Evolutionary conservation across 2,888 invertebrate species (phyloP).

Genomic region (Diarsia mendica): DNA sequence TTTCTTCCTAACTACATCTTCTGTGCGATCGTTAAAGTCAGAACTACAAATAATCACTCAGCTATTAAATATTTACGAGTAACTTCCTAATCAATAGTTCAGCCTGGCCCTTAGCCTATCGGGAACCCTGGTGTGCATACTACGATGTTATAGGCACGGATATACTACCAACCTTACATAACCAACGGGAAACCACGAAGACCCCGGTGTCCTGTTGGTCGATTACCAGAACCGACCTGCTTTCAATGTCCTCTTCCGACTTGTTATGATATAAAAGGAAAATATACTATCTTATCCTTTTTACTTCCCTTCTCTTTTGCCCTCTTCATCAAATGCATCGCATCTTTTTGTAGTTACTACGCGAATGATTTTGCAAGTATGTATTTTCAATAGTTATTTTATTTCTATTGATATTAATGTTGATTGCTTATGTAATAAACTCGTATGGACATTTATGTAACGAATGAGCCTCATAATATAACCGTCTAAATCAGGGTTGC

Average conservation of each 20-base stretch:
- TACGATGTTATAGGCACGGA: slow-evolving; percentile 16
- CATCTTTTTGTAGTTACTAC: background rate
- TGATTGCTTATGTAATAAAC: slow-evolving; percentile 41
- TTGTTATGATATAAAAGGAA: slow-evolving; percentile 3
- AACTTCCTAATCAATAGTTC: slow-evolving; percentile 17
- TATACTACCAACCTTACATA: slow-evolving; percentile 22
- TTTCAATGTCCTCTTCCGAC: slow-evolving; percentile 34
- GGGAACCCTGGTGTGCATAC: background rate
- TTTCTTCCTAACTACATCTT: background rate
- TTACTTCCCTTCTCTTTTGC: background rate
- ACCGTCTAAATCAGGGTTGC: slow-evolving; percentile 39
- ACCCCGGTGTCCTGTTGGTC: slow-evolving; percentile 11
- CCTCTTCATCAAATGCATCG: background rate
- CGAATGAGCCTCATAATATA: slow-evolving; percentile 40
- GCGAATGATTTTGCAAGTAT: background rate
- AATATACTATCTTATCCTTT: background rate
- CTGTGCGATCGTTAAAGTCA: background rate
- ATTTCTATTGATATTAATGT: slow-evolving; percentile 40
- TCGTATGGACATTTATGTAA: slow-evolving; percentile 53
- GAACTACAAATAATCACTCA: background rate
- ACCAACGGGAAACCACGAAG: slow-evolving; percentile 10
- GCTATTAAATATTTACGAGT: background rate
- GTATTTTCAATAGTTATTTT: slow-evolving; percentile 26
- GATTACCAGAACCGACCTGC: slow-evolving; percentile 26
- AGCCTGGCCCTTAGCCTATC: background rate